Conservation (phyloP, 2,113 vertebrate species). For the Corythornis vintsioides region DNA sequence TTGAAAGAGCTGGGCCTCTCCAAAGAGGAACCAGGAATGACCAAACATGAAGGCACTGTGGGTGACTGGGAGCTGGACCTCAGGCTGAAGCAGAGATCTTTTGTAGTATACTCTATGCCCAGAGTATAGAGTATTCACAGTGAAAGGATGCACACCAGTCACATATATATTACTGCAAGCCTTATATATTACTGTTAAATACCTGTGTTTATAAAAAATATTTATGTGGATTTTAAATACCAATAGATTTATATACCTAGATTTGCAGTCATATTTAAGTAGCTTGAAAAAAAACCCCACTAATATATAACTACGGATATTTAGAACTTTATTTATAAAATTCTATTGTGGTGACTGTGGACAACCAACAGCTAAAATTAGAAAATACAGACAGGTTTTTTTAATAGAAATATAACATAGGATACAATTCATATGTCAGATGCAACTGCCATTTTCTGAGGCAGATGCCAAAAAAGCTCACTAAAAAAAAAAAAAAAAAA, state of each 20-base stretch:
- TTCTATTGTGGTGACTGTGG: fast-evolving
- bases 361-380: conserved; percentile 15
- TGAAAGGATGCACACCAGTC: neutral
- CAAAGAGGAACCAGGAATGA: neutral
- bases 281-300: neutral
- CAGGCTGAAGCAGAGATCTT: neutral
- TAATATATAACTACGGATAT: neutral
- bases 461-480: no score
- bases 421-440: conserved; percentile 1
- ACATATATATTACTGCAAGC: neutral
- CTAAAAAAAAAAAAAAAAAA: no score
- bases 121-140: neutral
- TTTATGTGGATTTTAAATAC: neutral
- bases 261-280: neutral
- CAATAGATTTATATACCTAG: neutral
- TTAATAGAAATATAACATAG: neutral
- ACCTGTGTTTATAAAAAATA: neutral
- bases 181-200: neutral
- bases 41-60: neutral
- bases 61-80: neutral
- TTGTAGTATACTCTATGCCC: neutral
- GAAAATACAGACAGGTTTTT: neutral
- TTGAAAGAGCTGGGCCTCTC: neutral
- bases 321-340: neutral
- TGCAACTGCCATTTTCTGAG: neutral